phyloP scores from a whole-genome alignment of 2,113 vertebrate species.

The Dipodomys stephensi region DNA sequence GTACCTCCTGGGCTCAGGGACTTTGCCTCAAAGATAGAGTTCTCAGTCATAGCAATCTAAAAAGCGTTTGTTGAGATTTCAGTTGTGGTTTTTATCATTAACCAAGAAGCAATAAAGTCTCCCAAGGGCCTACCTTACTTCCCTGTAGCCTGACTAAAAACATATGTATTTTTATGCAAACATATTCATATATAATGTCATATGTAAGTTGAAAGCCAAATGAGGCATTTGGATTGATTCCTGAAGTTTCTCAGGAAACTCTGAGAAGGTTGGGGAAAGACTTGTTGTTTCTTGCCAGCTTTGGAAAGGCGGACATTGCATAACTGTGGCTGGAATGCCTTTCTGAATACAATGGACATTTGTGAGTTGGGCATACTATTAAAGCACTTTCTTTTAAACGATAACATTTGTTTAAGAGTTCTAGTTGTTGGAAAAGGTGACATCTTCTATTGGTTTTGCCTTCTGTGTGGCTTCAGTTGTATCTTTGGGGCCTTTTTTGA shows the following conservation, averaged over 20 bases:
- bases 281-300: slow-evolving; percentile 52
- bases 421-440: neutral
- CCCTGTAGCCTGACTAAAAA: neutral
- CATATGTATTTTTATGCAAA: neutral
- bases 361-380: neutral
- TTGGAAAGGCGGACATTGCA: slow-evolving; percentile 58
- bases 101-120: slow-evolving; percentile 18
- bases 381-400: slow-evolving; percentile 56
- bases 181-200: neutral
- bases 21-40: slow-evolving; percentile 11
- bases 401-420: neutral
- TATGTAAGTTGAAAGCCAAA: slow-evolving; percentile 41
- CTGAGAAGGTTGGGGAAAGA: slow-evolving; percentile 63
- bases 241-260: slow-evolving; percentile 73
- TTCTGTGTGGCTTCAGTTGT: neutral
- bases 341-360: slow-evolving; percentile 45
- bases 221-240: slow-evolving; percentile 51
- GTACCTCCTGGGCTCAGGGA: neutral
- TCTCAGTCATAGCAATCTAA: neutral
- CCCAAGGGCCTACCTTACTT: neutral
- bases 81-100: neutral
- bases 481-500: neutral
- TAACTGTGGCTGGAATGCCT: slow-evolving; percentile 64
- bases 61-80: slow-evolving; percentile 22
- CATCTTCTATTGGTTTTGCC: neutral